A percentile compares a stretch with the other conserved stretches of the same genome.
Evolutionary conservation across 1,140 invertebrate species (phyloP).

Genomic region (Parasteatoda tepidariorum): DNA sequence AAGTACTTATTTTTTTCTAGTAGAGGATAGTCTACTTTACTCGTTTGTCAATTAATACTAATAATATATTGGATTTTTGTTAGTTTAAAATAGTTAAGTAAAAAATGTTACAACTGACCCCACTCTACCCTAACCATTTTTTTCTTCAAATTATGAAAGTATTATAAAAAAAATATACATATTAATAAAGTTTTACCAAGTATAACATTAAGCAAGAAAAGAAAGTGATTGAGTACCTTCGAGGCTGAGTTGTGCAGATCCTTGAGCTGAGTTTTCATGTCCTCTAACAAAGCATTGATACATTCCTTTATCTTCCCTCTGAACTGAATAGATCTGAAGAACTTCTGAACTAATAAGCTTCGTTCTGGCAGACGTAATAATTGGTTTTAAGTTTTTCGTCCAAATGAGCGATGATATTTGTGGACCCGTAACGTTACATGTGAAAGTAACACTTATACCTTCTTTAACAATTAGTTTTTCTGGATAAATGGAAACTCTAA

Average conservation of each 20-base stretch:
- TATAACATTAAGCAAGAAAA: too few species aligned
- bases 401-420: constrained; percentile 45
- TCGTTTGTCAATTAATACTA: too few species aligned
- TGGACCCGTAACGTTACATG: constrained; percentile 47
- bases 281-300: constrained; percentile 70
- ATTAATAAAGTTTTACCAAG: too few species aligned
- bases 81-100: too few species aligned
- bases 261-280: constrained; percentile 67
- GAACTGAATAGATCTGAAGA: constrained; percentile 65
- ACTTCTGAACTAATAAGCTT: constrained; percentile 50
- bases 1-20: too few species aligned
- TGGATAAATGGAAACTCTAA: constrained; percentile 35
- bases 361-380: constrained; percentile 45
- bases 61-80: too few species aligned
- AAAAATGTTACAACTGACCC: too few species aligned
- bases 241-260: constrained; percentile 67
- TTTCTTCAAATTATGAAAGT: too few species aligned
- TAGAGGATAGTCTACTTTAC: too few species aligned
- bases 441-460: constrained; percentile 58
- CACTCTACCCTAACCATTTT: too few species aligned
- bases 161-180: too few species aligned
- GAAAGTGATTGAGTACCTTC: too few species aligned
- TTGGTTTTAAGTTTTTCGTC: constrained; percentile 51
- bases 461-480: constrained; percentile 49
- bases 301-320: constrained; percentile 69